Percentiles rank a stretch among this genome's conserved stretches.
Evolutionary conservation across 2,113 vertebrate species (phyloP).

Genomic region (Piprites chloris): DNA sequence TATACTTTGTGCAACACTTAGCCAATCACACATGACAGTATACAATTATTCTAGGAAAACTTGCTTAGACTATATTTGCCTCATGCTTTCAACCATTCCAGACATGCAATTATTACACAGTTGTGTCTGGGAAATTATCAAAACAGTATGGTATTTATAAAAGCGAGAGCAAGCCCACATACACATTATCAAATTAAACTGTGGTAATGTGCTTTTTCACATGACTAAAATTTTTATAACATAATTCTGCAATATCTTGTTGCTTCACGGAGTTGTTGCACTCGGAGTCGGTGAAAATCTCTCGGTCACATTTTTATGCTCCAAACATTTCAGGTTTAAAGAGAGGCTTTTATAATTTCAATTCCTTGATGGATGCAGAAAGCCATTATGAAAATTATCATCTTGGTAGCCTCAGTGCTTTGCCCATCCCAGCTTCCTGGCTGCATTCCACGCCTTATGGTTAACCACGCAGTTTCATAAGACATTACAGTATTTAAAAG

Average conservation of each 20-base stretch:
- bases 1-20: slow-evolving; percentile 19
- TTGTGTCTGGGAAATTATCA: slow-evolving; percentile 53
- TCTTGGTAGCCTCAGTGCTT: background rate
- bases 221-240: slow-evolving; percentile 15
- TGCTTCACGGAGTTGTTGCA: background rate
- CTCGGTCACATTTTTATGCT: background rate
- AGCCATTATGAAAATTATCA: background rate
- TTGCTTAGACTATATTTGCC: slow-evolving; percentile 40
- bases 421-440: background rate
- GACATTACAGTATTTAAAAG: background rate
- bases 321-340: background rate
- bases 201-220: slow-evolving; percentile 16
- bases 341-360: background rate
- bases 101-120: slow-evolving; percentile 66
- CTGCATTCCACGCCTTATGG: background rate
- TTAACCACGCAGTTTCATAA: background rate
- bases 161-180: slow-evolving; percentile 36
- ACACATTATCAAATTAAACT: slow-evolving; percentile 64
- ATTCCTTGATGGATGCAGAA: background rate
- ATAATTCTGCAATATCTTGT: background rate
- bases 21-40: slow-evolving; percentile 57
- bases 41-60: slow-evolving; percentile 58
- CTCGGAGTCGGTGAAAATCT: background rate
- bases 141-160: slow-evolving; percentile 60
- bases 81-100: slow-evolving; percentile 53